A percentile compares a stretch with the other conserved stretches of the same genome.
Conservation (phyloP, 2,797 vertebrate species). For the Coccyzus lansbergi region DNA sequence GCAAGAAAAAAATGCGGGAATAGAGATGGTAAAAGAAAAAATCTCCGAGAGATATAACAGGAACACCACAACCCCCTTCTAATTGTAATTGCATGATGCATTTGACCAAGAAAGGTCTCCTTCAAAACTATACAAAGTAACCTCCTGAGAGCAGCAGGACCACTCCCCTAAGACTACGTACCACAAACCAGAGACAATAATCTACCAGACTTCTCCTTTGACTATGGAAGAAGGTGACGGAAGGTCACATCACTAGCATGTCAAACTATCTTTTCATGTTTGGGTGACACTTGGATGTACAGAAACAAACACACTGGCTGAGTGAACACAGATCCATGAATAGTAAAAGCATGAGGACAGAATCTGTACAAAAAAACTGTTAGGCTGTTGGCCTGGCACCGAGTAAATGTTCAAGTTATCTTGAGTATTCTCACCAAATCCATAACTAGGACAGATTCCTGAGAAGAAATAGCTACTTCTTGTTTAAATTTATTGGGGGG, state of each 20-base stretch:
- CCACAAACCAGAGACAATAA: background rate
- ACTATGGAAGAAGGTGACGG: background rate
- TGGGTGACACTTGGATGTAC: background rate
- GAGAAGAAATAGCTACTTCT: background rate
- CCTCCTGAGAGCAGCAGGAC: background rate
- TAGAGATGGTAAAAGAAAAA: background rate
- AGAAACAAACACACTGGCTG: background rate
- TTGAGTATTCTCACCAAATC: background rate
- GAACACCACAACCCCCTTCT: background rate
- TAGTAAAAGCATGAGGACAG: background rate
- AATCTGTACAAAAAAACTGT: background rate
- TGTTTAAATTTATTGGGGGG: background rate
- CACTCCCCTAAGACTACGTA: background rate
- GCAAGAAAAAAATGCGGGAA: background rate
- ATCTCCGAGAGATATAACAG: background rate
- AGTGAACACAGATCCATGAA: background rate
- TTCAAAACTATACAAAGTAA: background rate
- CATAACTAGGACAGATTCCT: background rate
- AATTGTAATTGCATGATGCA: background rate
- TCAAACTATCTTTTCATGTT: background rate
- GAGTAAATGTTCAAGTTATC: background rate
- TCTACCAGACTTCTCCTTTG: background rate
- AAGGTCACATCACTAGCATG: background rate
- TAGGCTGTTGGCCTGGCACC: background rate
- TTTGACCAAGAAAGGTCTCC: background rate